Percentiles rank a stretch among this genome's conserved stretches.
These are phyloP conservation scores for Papilio protenor DNA, from an alignment of 2,888 invertebrate genomes.

Conservation along the genomic window DNA sequence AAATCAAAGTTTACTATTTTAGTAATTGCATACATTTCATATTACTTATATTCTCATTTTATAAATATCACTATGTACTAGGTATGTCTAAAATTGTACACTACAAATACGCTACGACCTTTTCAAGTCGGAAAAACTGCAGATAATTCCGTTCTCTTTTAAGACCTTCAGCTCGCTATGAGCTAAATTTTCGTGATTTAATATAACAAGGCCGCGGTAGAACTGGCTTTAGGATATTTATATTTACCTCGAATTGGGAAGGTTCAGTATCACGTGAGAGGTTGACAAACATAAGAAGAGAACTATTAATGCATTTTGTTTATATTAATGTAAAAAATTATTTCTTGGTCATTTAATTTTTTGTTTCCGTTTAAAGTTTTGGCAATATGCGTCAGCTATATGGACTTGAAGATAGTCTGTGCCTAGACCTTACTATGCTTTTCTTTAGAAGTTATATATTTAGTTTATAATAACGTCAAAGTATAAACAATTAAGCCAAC, in stretches of 20 bases:
- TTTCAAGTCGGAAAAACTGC: constrained; percentile 14
- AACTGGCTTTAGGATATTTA: background rate
- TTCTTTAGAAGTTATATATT: too few relatives aligned
- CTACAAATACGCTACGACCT: background rate
- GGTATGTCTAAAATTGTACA: background rate
- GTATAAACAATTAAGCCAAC: background rate
- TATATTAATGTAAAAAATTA: too few relatives aligned
- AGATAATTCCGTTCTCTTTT: constrained; percentile 16
- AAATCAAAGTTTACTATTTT: background rate
- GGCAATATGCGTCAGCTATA: too few relatives aligned
- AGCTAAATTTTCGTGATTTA: constrained; percentile 22
- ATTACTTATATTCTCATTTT: too few relatives aligned
- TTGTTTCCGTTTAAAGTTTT: too few relatives aligned
- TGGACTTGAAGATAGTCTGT: too few relatives aligned
- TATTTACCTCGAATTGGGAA: constrained; percentile 3
- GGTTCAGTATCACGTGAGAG: background rate
- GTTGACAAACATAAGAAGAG: background rate
- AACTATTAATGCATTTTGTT: too few relatives aligned
- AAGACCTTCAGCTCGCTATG: constrained; percentile 18
- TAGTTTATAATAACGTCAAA: background rate
- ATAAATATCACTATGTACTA: too few relatives aligned
- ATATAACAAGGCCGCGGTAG: background rate
- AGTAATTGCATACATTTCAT: background rate
- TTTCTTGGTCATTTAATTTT: too few relatives aligned
- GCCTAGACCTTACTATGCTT: too few relatives aligned